Percentiles rank a stretch among this genome's conserved stretches.
phyloP scores from a whole-genome alignment of 2,797 vertebrate genomes.

The Alca torda region DNA sequence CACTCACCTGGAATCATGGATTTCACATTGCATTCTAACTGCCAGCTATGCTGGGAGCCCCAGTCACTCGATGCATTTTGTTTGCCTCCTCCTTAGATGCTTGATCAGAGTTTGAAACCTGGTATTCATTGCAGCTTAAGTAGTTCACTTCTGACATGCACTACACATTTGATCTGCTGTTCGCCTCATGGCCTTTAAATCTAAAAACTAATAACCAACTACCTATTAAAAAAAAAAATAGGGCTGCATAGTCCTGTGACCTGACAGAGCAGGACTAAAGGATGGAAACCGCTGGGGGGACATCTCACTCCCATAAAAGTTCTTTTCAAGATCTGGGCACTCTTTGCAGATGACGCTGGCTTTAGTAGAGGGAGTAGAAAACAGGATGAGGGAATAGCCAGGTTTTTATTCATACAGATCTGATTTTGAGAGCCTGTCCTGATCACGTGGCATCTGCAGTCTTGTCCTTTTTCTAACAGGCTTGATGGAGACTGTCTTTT shows the following conservation, averaged over 20 bases:
- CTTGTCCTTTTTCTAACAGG: background rate
- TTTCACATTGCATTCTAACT: background rate
- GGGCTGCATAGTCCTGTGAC: background rate
- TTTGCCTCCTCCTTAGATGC: background rate
- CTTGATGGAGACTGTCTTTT: background rate
- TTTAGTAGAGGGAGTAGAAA: background rate
- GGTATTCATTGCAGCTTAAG: background rate
- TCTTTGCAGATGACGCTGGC: background rate
- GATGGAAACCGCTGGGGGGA: background rate
- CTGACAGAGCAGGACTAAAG: background rate
- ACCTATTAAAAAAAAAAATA: background rate
- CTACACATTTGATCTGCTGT: rapidly evolving
- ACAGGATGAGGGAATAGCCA: background rate
- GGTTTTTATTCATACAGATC: background rate
- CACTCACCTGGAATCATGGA: background rate
- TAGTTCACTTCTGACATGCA: background rate
- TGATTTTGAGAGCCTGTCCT: background rate
- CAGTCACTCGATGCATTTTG: background rate
- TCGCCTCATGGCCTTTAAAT: background rate
- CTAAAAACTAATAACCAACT: background rate
- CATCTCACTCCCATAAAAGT: background rate
- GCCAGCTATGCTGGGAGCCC: background rate
- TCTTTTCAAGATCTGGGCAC: background rate
- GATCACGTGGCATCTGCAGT: background rate
- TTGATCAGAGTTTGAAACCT: background rate